Evolutionary conservation across 2,888 invertebrate genomes (phyloP).

Genomic region (Andrena bucephala): DNA sequence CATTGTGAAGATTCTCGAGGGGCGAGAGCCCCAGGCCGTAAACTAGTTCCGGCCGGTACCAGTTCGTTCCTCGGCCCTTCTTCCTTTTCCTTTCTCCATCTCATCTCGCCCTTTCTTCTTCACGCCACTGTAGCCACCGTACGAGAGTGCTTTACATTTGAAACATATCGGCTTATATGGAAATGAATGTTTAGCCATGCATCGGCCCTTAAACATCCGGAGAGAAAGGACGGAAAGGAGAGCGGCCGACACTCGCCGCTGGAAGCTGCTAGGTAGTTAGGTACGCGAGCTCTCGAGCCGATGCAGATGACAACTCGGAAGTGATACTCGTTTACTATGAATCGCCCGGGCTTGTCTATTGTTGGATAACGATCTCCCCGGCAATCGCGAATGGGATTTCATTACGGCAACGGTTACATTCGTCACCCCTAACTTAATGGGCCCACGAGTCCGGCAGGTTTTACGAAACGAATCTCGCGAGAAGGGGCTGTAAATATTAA

Average conservation of each 20-base stretch:
- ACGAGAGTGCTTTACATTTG: conserved; percentile 77
- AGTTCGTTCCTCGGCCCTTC: conserved; percentile 65
- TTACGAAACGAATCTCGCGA: conserved; percentile 19
- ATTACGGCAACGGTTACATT: conserved; percentile 30
- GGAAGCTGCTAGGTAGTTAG: conserved; percentile 44
- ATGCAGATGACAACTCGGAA: conserved; percentile 61
- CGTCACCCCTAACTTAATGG: conserved; percentile 26
- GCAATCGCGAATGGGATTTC: conserved; percentile 51
- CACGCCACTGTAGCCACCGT: conserved; percentile 56
- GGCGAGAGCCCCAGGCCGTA: conserved; percentile 69
- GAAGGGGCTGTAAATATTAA: neutral
- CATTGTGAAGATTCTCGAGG: conserved; percentile 70
- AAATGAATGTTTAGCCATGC: conserved; percentile 79
- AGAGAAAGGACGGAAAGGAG: conserved; percentile 37
- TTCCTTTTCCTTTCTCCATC: conserved; percentile 59
- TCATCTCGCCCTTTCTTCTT: conserved; percentile 56
- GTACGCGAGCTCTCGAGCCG: conserved; percentile 41
- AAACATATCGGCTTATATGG: conserved; percentile 81
- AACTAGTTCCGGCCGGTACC: conserved; percentile 78
- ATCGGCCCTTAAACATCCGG: conserved; percentile 66
- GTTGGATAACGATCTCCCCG: conserved; percentile 51
- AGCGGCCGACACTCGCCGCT: conserved; percentile 48
- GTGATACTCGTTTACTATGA: conserved; percentile 58
- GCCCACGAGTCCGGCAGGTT: conserved; percentile 19
- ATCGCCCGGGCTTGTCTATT: conserved; percentile 44